A percentile compares a stretch with the other conserved stretches of the same genome.
Conservation (phyloP, 2,113 vertebrate genomes). For the Saguinus imperator region DNA sequence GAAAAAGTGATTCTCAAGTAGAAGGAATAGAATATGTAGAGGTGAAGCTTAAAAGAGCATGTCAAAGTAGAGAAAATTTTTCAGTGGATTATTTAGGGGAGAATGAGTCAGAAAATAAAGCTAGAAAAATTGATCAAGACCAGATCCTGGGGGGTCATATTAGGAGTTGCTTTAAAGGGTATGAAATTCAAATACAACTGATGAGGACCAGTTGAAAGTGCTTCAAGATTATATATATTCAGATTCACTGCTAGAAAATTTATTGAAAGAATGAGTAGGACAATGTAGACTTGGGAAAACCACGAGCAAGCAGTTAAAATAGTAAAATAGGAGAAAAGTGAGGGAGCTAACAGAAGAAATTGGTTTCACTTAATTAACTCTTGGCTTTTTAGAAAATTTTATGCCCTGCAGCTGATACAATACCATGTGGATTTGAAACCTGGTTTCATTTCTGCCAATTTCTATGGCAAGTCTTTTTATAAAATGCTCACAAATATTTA, state of each 20-base stretch:
- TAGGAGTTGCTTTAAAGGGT: neutral
- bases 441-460: neutral
- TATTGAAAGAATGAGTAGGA: neutral
- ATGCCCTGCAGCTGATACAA: neutral
- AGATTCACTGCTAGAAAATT: neutral
- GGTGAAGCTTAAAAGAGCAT: neutral
- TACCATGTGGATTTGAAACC: neutral
- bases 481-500: constrained; percentile 42
- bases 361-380: neutral
- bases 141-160: neutral
- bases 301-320: neutral
- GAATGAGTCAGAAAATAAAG: neutral
- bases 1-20: neutral
- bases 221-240: neutral
- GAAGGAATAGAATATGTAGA: neutral
- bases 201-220: neutral
- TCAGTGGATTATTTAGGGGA: neutral
- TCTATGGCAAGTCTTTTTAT: neutral
- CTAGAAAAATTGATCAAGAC: neutral
- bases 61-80: neutral
- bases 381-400: neutral
- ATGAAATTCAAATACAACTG: neutral
- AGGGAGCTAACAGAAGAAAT: neutral
- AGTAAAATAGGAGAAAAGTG: neutral
- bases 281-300: neutral